Base-by-base conservation (phyloP, 2,797 vertebrate species). In the Delichon dasypus region DNA sequence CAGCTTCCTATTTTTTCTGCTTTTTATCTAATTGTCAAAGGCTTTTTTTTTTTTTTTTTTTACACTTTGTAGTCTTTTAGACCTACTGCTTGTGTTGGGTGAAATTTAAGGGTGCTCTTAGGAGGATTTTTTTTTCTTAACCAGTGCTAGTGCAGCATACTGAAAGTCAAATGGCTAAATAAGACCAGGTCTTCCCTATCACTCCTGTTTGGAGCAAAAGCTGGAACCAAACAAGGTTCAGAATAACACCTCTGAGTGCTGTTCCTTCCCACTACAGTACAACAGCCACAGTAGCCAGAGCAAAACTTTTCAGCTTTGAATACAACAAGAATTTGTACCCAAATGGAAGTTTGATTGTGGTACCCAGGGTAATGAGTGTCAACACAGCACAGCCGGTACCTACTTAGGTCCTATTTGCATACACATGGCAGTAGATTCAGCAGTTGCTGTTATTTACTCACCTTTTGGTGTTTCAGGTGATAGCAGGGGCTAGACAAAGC, bases 391-490 rank as follows among this genome's bases (percentile, higher is more conserved):
- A 77, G 96, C 97, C 97, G 94, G 95, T 96, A 96, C 97, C 96
- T 97, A 96, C 98, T 98, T 96, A 90, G 97, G 96, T 97, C 97
- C 97, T 86, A 90, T 97, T 98, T 97, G 38, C 38, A 38, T 38
- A 98, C 98, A 98, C 98, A 97, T 93, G 97, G 96, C 97, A 91
- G 95, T 85, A 93, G 97, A 97, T 97, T 97, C 95, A 88, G 97
- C 96, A 97, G 98, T 98, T 97, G 97, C 97, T 96, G 94, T 97
- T 99, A 98, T 99, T 99, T 98, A 98, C 98, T 98, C 98, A 98
- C 97, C 98, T 98, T 98, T 85, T 94, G 97, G 97, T 97, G 98
- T 98, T 98, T 93, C 97, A 96, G 98, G 98, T 97, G 97, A 87
- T 96, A 95, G 96, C 95, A 78, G 89, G 95, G 89, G 97, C 98